Conservation (phyloP, 2,113 vertebrate species). For the Amphiprion ocellaris region DNA sequence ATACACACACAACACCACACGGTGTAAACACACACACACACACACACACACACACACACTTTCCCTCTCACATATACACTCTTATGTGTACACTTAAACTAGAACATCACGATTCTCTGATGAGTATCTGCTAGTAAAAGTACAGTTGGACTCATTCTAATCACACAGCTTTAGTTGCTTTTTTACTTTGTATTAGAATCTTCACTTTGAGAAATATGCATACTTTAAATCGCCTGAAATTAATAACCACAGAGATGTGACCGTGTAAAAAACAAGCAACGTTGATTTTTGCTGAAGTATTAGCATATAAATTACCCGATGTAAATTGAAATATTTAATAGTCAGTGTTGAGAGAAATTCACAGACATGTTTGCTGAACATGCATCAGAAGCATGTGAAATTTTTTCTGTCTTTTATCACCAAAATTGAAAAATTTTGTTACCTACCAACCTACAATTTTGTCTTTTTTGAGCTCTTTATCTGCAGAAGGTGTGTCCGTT, state of each 20-base stretch:
- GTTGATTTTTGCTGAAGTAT: slow-evolving; percentile 22
- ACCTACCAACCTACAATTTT: not conserved
- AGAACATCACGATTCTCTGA: slow-evolving; percentile 17
- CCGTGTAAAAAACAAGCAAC: slow-evolving; percentile 21
- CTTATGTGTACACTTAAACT: slow-evolving; percentile 5
- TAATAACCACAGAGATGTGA: slow-evolving; percentile 33
- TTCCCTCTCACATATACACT: slow-evolving; percentile 14
- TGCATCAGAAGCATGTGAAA: not conserved
- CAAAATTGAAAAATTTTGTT: not conserved
- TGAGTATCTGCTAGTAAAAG: slow-evolving; percentile 43
- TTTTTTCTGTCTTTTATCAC: not conserved
- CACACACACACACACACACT: slow-evolving; percentile 51
- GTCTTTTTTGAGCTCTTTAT: no score
- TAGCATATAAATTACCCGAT: slow-evolving; percentile 30
- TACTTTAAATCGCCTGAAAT: slow-evolving; percentile 13
- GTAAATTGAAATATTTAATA: no score
- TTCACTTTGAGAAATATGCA: not conserved
- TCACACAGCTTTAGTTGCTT: slow-evolving; percentile 8
- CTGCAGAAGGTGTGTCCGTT: not conserved
- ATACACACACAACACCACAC: slow-evolving; percentile 45
- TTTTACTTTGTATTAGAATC: slow-evolving; percentile 11
- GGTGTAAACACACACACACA: slow-evolving; percentile 57
- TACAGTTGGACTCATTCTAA: slow-evolving; percentile 10
- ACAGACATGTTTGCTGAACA: not conserved
- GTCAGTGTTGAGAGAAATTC: not conserved